These are phyloP conservation scores for Equus przewalskii DNA, from an alignment of 2,113 vertebrate genomes.

Conservation along the genomic window DNA sequence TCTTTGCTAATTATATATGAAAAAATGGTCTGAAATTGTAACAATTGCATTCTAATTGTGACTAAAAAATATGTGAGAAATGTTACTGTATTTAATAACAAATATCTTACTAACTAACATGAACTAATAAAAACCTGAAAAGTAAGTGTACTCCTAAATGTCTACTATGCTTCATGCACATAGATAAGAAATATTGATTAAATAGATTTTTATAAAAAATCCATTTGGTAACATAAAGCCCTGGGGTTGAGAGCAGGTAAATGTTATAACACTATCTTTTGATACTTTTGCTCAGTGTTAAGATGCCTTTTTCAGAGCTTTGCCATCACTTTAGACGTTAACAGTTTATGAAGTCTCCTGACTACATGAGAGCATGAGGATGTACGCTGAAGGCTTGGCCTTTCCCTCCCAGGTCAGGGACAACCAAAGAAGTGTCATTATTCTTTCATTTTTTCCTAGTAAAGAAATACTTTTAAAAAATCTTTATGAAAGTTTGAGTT, in stretches of 20 bases:
- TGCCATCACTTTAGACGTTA: not conserved
- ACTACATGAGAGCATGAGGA: not conserved
- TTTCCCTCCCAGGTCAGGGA: not conserved
- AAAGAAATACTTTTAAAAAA: not conserved
- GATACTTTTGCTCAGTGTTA: not conserved
- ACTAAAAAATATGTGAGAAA: not conserved
- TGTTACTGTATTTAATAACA: not conserved
- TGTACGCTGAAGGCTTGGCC: accelerated
- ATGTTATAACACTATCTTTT: not conserved
- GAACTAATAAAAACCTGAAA: not conserved
- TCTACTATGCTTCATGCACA: not conserved
- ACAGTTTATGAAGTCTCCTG: not conserved
- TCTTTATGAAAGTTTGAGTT: not conserved
- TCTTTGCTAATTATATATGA: not conserved
- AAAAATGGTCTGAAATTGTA: not conserved
- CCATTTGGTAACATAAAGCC: not conserved
- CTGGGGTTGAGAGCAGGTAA: not conserved
- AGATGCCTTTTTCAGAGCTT: not conserved
- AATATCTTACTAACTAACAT: not conserved
- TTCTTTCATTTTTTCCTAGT: not conserved
- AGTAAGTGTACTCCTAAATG: not conserved
- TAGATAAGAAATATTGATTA: not conserved
- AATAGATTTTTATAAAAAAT: not conserved
- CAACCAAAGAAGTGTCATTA: not conserved
- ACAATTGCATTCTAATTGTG: not conserved